Base-by-base conservation (phyloP, 2,113 vertebrate species). In the Chaetodon auriga region DNA sequence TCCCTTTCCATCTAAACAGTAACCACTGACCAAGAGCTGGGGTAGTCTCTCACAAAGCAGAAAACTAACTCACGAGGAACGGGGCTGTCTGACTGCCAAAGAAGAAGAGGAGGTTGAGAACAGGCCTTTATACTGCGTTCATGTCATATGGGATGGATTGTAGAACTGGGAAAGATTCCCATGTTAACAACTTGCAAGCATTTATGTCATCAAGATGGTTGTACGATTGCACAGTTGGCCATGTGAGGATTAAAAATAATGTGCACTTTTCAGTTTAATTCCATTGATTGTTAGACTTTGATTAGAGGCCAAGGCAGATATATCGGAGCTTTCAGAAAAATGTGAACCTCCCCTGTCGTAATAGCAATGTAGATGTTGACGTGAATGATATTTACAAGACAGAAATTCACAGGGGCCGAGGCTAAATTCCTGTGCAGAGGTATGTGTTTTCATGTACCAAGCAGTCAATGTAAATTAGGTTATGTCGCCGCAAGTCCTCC, bases 401-500 rank as follows among this genome's bases (percentile, higher is more conserved):
- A 2, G 14, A 58, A 13, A 55, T n/a, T 55, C n/a, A 23, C 5
- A 11, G 10, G n/a, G 23, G 15, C 30, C 41, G 4, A 58, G 11
- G 60, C 12, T 18, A 30, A 66, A 38, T 21, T 38, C 7, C 4
- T 66, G 16, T 58, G 49, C 41, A 57, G 41, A 71, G 5, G 8
- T 30, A 54, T 9, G 38, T 14, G 13, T 43, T 51, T 70, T 68
- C 75, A 48, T 49, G 35, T 38, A 58, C 55, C n/a, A 4, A 36
- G 2, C 54, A 77, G 76, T 30, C 55, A 46, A 70, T 45, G 7
- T 21, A 45, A 68, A 71, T 75, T 57, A 58, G 64, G 58, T 62
- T 48, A 62, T 23, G 63, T 71, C 16, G 13, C 51, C 4, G 45
- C 23, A 62, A 57, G 11, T 57, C 19, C 48, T 46, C 21, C 48